Conservation (phyloP, 1,140 invertebrate genomes). For the Drosophila equinoxialis region DNA sequence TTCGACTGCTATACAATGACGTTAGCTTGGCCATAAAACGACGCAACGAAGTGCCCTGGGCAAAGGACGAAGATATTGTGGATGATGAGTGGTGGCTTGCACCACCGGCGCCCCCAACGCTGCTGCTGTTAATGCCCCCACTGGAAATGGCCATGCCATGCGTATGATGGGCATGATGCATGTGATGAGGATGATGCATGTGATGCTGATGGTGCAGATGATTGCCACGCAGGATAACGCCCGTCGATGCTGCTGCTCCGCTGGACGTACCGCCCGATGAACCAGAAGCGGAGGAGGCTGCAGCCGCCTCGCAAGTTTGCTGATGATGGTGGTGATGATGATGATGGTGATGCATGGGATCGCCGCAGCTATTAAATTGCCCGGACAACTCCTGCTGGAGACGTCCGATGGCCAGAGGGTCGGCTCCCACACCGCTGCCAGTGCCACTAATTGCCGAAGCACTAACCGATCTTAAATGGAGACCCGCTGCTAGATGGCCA, state of each 20-base stretch:
- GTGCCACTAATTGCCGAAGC: slow-evolving; percentile 70
- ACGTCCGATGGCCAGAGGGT: slow-evolving; percentile 55
- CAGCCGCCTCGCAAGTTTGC: slow-evolving; percentile 28
- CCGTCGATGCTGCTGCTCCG: slow-evolving; percentile 18
- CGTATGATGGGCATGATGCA: slow-evolving; percentile 65
- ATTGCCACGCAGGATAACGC: slow-evolving; percentile 42
- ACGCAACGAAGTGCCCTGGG: slow-evolving; percentile 47
- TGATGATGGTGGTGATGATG: slow-evolving; percentile 80
- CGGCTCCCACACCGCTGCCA: slow-evolving; percentile 61
- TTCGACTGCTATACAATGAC: slow-evolving; percentile 71
- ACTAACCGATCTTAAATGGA: slow-evolving; percentile 70
- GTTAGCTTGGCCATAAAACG: slow-evolving; percentile 62
- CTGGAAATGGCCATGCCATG: slow-evolving; percentile 30
- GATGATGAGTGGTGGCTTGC: slow-evolving; percentile 6
- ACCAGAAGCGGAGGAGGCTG: background rate
- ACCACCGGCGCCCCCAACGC: background rate
- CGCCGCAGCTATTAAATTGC: slow-evolving; percentile 65
- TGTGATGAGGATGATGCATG: slow-evolving; percentile 70
- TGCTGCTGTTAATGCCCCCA: slow-evolving; percentile 14
- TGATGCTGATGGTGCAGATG: slow-evolving; percentile 63
- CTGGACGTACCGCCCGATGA: slow-evolving; percentile 13
- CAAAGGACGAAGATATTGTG: slow-evolving; percentile 31
- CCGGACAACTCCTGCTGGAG: slow-evolving; percentile 65
- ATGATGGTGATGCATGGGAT: slow-evolving; percentile 78
- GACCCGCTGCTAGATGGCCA: slow-evolving; percentile 28